Evolutionary conservation across 1,140 invertebrate genomes (phyloP), one percentile per base, ranked within the genome.

Genomic region (Drosophila fuyamai): DNA sequence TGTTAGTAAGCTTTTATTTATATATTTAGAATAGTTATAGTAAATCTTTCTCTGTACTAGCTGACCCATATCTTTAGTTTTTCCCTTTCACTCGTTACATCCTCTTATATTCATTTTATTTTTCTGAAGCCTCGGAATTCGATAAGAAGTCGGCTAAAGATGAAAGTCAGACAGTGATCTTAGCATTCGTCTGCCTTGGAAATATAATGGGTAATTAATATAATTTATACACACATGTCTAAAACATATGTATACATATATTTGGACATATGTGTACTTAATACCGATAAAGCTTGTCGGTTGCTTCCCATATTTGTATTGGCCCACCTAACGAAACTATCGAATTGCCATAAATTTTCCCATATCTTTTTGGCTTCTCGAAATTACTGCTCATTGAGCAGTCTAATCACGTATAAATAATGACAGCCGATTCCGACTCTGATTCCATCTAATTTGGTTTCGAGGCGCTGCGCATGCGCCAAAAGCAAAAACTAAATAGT

Each of bases 391-490:
- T 38, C 5, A 27, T 18, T 0, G 47, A 41, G 13, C 18, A 72
- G 36, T 10, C 61, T 12, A 1, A 5, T 23, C 73, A 76, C 73
- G 73, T 76, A 59, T 3, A 1, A 27, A 58, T 76, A 67, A 67
- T 59, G 55, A 76, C 41, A 59, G 50, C 12, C 51, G 27, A 57
- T 50, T 51, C 58, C 51, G 27, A 74, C 14, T 56, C 29, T 14
- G 35, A 43, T 48, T 43, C 16, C n/a, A n/a, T 59, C 29, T 23
- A 27, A 53, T 68, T 73, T 43, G 59, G 50, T 16, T 14, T 38
- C 8, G 2, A 46, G 62, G 62, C 73, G 81, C 74, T 74, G 78
- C 73, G 82, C 81, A 86, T 76, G 82, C 78, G 82, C 78, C 81
- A 60, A 44, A 41, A 54, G 14, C n/a, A 29, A 35, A 40, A 29